Evolutionary conservation across 2,888 invertebrate genomes (phyloP), one percentile per base, ranked within the genome.

Genomic region (Tetragonisca angustula): DNA sequence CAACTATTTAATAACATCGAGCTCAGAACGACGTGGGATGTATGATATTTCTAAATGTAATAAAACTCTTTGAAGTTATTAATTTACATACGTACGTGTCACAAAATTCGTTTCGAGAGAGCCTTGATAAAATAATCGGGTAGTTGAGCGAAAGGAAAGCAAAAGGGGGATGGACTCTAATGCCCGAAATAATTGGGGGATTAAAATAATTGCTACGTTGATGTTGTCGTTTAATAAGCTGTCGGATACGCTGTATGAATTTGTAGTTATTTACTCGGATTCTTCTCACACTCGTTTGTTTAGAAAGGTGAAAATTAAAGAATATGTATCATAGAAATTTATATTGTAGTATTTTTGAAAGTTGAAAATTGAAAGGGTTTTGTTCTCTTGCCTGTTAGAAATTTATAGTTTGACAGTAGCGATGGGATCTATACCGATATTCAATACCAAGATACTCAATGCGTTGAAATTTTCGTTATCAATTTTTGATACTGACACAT

Each of bases 111-210:
- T 56, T 56, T 5, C 11, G 56, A 59, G 15, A 56, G n/a, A 15
- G 56, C 15, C 2, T 59, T n/a, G 56, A n/a, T 15, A n/a, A n/a
- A 59, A 59, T 59, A n/a, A 15, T 5, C 56, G 56, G 24, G 15
- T 24, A n/a, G 56, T 2, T n/a, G 15, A 24, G 15, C 5, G 15
- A 59, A 59, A 59, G 15, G n/a, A n/a, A 59, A 59, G 56, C n/a
- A 15, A 15, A 5, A n/a, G 56, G 21, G n/a, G n/a, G 56, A 43
- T 27, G 13, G 21, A 36, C 0, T 54, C 56, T 59, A 27, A 72
- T 43, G 43, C 43, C 61, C 0, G 59, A 72, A 72, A 61, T 72
- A 72, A 72, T 72, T 72, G 56, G 24, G 11, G 56, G 11, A 15
- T 56, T 62, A 21, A 11, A 52, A 19, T 62, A 62, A 62, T 62